A percentile compares a stretch with the other conserved stretches of the same genome.
These are phyloP conservation scores for Entomobrya proxima DNA, from an alignment of 2,888 invertebrate genomes.

Conservation along the genomic window DNA sequence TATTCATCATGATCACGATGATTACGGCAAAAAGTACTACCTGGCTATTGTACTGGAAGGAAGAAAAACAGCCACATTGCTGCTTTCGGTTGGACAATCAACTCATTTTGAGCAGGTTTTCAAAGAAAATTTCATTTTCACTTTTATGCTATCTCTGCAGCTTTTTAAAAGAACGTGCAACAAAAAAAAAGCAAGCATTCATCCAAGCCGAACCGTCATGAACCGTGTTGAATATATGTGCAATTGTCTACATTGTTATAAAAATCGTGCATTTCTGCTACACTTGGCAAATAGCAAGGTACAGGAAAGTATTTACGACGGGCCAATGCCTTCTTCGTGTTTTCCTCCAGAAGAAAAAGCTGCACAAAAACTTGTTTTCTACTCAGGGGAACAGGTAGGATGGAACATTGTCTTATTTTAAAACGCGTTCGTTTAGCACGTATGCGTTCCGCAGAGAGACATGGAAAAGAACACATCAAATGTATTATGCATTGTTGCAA, in stretches of 20 bases:
- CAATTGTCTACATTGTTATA: background rate
- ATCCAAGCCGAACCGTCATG: background rate
- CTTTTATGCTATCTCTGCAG: background rate
- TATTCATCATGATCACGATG: background rate
- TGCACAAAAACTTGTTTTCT: background rate
- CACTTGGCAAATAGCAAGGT: conserved; percentile 25
- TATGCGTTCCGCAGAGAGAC: too few species aligned
- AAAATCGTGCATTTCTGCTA: conserved; percentile 22
- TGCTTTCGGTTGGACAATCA: conserved; percentile 55
- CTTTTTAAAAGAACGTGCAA: background rate
- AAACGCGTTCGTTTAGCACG: background rate
- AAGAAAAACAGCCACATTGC: background rate
- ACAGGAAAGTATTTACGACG: background rate
- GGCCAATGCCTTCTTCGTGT: conserved; percentile 34
- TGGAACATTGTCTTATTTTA: background rate
- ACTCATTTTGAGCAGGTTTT: conserved; percentile 45
- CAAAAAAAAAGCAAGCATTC: background rate
- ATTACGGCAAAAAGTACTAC: background rate
- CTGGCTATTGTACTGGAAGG: background rate
- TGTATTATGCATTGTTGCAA: too few species aligned
- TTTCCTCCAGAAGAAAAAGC: background rate
- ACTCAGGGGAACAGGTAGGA: background rate
- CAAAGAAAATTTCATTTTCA: conserved; percentile 21
- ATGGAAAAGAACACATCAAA: too few species aligned
- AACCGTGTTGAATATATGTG: background rate